These are phyloP conservation scores for Scomber colias DNA, from an alignment of 2,113 vertebrate genomes.

Conservation along the genomic window DNA sequence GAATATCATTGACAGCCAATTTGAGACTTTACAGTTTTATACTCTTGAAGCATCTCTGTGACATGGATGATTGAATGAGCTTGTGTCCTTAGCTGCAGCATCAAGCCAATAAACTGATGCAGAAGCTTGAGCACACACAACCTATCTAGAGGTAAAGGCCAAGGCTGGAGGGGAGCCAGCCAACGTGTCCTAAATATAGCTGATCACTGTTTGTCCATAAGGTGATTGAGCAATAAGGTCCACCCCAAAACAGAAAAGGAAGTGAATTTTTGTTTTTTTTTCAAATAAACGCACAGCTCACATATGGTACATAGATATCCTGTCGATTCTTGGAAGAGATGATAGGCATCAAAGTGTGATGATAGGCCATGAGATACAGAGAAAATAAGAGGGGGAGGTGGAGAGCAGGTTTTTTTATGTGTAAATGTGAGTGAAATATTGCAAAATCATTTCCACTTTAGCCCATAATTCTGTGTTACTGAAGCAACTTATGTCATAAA, in stretches of 20 bases:
- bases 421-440: background rate
- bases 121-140: background rate
- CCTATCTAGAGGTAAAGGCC: conserved; percentile 29
- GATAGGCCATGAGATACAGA: conserved; percentile 16
- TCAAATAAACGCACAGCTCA: background rate
- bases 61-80: background rate
- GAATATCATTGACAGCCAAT: background rate
- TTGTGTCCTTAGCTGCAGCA: background rate
- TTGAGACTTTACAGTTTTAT: background rate
- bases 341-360: conserved; percentile 24
- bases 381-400: conserved; percentile 13
- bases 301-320: conserved; percentile 66
- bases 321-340: conserved; percentile 62
- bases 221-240: conserved; percentile 42
- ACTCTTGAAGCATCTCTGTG: background rate
- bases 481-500: background rate
- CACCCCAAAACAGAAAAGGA: conserved; percentile 28
- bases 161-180: background rate
- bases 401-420: background rate
- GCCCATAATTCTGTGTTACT: background rate
- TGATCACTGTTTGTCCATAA: conserved; percentile 37
- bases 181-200: conserved; percentile 46
- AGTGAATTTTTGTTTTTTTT: conserved; percentile 7
- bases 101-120: background rate
- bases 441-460: conserved; percentile 10